phyloP scores from a whole-genome alignment of 2,888 invertebrate genomes.

The Malthinus flaveolus region DNA sequence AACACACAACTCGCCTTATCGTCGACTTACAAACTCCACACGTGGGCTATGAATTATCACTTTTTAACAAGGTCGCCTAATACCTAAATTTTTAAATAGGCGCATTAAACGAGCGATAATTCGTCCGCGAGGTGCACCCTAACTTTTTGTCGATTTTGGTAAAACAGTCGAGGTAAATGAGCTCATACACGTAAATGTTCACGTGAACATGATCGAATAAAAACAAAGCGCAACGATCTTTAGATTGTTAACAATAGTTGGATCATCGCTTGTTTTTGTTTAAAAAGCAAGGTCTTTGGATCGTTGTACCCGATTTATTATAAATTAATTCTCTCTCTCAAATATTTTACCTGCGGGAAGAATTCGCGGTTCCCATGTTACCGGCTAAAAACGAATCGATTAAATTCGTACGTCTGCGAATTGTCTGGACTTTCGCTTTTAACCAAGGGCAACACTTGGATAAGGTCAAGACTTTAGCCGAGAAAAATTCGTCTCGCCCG shows the following conservation, averaged over 20 bases:
- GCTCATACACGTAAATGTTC: conserved; percentile 5
- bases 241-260: conserved; percentile 8
- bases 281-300: conserved; percentile 15
- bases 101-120: not conserved
- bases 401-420: conserved; percentile 3
- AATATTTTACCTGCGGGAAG: not conserved
- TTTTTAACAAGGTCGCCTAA: conserved; percentile 12
- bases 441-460: not conserved
- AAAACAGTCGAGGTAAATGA: conserved; percentile 3
- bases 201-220: conserved; percentile 9
- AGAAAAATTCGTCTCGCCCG: not conserved
- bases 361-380: not conserved
- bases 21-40: conserved; percentile 6
- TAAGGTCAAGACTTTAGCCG: not conserved
- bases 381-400: not conserved
- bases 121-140: not conserved
- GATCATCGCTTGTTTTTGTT: conserved; percentile 15
- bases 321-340: conserved; percentile 2
- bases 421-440: not conserved
- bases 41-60: conserved; percentile 21
- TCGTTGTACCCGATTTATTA: conserved; percentile 11
- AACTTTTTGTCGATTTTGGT: not conserved
- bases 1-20: no score
- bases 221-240: conserved; percentile 13
- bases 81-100: conserved; percentile 1